These are phyloP conservation scores for Paraescarpia echinospica DNA, from an alignment of 1,140 invertebrate genomes.

Conservation along the genomic window DNA sequence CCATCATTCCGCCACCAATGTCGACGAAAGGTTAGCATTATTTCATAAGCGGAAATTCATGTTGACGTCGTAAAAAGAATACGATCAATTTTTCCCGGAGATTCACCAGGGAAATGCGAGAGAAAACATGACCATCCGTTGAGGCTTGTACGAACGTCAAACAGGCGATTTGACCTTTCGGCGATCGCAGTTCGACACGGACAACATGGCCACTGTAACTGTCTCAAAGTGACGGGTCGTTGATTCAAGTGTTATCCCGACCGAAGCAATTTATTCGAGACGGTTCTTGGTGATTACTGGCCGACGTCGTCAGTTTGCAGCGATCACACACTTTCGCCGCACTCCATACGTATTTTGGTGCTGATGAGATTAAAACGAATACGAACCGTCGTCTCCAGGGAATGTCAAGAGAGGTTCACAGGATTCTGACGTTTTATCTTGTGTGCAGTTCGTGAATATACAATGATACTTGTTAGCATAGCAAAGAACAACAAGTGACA, in stretches of 20 bases:
- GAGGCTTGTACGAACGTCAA: neutral
- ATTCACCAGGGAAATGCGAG: neutral
- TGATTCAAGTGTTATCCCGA: neutral
- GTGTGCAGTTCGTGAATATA: no score
- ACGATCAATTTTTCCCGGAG: neutral
- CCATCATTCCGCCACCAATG: neutral
- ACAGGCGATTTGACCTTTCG: neutral
- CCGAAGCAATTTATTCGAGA: neutral
- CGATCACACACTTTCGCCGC: neutral
- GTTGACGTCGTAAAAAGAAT: neutral
- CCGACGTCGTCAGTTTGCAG: neutral
- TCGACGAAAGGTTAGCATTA: neutral
- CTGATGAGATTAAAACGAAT: neutral
- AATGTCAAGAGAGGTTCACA: neutral
- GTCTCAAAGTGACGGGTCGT: neutral
- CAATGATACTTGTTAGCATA: no score
- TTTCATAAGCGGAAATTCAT: neutral
- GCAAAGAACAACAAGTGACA: no score
- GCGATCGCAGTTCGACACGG: neutral
- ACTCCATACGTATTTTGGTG: neutral
- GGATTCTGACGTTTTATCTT: no score
- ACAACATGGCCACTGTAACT: neutral
- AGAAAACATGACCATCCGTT: neutral
- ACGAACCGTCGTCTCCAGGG: neutral
- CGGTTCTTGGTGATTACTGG: neutral